phyloP scores from a whole-genome alignment of 1,140 invertebrate species.

The Aphelenchoides fujianensis region DNA sequence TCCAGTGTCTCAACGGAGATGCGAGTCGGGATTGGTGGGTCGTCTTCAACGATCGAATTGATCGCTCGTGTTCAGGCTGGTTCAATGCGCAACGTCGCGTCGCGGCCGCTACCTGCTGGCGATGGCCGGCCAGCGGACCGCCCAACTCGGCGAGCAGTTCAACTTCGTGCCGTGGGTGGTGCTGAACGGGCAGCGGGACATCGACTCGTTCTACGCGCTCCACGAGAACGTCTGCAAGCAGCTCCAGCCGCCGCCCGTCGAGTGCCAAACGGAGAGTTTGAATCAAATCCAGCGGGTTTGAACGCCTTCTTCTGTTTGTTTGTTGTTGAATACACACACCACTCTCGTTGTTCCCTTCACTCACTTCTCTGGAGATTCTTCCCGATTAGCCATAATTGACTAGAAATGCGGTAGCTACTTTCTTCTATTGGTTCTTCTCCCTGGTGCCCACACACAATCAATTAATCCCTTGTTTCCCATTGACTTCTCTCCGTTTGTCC shows the following conservation, averaged over 20 bases:
- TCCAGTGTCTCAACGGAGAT: conserved; percentile 33
- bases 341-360: too few relatives aligned
- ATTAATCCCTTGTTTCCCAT: too few relatives aligned
- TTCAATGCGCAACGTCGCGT: conserved; percentile 42
- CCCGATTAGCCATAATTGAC: neutral
- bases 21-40: conserved; percentile 34
- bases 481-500: too few relatives aligned
- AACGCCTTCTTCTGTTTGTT: too few relatives aligned
- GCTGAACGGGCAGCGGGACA: conserved; percentile 49
- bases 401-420: neutral
- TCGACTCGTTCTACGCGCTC: conserved; percentile 60
- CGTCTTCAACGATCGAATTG: conserved; percentile 9
- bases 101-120: conserved; percentile 53
- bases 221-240: conserved; percentile 59
- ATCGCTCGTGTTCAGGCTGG: conserved; percentile 37
- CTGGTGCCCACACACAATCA: too few relatives aligned
- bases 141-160: conserved; percentile 32
- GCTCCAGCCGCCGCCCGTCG: conserved; percentile 45
- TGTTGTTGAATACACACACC: too few relatives aligned
- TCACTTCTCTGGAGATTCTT: too few relatives aligned
- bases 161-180: conserved; percentile 62
- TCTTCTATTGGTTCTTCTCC: neutral
- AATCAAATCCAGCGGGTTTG: neutral
- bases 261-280: conserved; percentile 10
- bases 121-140: conserved; percentile 49